Evolutionary conservation across 2,113 vertebrate species (phyloP), one percentile per base, ranked within the genome.

Genomic region (Rhinogobius similis): DNA sequence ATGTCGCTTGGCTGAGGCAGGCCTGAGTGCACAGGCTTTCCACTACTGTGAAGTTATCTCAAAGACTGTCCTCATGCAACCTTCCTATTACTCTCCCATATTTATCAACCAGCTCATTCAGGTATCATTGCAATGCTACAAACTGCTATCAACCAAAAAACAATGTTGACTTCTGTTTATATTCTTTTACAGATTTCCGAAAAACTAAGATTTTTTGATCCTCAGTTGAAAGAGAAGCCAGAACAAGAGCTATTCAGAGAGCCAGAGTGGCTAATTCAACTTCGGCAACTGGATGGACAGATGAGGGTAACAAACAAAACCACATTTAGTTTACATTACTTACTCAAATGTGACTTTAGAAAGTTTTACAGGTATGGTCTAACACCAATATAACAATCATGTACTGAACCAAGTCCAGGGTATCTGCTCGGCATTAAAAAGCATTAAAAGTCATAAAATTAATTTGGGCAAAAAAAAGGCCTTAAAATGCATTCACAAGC

Each of bases 41-140:
- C 97, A 98, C 77, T 99, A 99, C 79, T 99, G 97, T 39, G 98
- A 99, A 83, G 95, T 95, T n/a, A 96, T 99, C 43, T 93, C 97
- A n/a, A 93, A 81, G 82, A 91, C 88, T 10, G 58, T 99, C 70
- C 92, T 98, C n/a, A 75, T 50, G 20, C 92, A 93, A 62, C 95
- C 97, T 0, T 88, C 81, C 4, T 87, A 89, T 70, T 93, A 95
- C 62, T 98, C 98, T 0, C 91, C 93, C 0, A 92, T 98, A 62
- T 94, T 99, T 11, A 90, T 98, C 68, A 87, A 89, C 64, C 98
- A 98, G 83, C 90, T 98, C 11, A 93, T 94, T 9, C 94, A 99
- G 95, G 98, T 98, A 75, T 27, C 10, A 7, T 20, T 16, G 24
- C 12, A 11, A 2, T 32, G 26, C 24, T 12, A 69, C n/a, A 26